These are phyloP conservation scores for Conomelus anceps DNA, from an alignment of 2,888 invertebrate genomes.

Conservation along the genomic window DNA sequence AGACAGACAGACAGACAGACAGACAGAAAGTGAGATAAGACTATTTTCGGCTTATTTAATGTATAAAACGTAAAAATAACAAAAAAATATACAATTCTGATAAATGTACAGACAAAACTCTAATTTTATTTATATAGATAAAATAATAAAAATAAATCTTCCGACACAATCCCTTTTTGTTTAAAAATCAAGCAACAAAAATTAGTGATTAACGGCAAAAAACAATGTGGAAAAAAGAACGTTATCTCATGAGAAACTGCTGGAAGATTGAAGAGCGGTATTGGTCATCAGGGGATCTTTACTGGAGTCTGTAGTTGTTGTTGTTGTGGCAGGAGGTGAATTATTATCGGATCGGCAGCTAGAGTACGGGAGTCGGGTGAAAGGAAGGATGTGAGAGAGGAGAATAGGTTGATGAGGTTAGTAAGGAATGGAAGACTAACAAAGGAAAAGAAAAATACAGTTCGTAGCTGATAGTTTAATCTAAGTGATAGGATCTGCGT, in stretches of 20 bases:
- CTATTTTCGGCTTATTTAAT: too few species aligned
- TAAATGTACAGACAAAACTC: too few species aligned
- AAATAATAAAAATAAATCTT: too few species aligned
- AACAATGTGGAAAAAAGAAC: neutral
- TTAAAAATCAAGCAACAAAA: neutral
- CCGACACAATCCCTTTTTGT: neutral
- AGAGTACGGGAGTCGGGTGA: neutral
- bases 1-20: neutral
- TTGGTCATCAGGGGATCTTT: neutral
- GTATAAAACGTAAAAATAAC: too few species aligned
- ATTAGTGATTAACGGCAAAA: neutral
- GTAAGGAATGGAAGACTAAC: neutral
- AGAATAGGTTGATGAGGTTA: neutral
- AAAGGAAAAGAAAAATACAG: neutral
- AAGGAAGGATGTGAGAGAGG: neutral
- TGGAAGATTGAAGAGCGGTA: neutral
- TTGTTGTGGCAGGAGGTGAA: neutral
- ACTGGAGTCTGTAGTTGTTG: neutral
- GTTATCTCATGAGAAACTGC: neutral
- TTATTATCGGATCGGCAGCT: neutral
- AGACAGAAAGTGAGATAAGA: too few species aligned
- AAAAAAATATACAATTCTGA: too few species aligned
- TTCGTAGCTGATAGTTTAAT: neutral
- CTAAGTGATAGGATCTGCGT: neutral
- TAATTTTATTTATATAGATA: too few species aligned